phyloP scores from a whole-genome alignment of 2,113 vertebrate species.

The Pseudolaguvia tuberculata region DNA sequence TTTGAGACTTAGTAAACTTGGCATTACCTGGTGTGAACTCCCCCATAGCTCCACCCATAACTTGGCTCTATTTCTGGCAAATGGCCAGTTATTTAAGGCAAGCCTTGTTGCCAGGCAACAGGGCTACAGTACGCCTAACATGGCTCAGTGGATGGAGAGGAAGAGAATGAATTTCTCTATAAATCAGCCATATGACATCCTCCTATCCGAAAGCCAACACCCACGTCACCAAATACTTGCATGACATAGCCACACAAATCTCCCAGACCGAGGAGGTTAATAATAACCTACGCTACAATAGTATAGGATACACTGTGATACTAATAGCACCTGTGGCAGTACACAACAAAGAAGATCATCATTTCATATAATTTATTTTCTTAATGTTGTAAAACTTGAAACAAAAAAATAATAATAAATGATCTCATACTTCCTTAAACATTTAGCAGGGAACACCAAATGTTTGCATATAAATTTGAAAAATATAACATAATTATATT shows the following conservation, averaged over 20 bases:
- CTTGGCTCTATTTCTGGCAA: conserved; percentile 62
- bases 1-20: conserved; percentile 49
- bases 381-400: not conserved
- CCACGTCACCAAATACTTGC: conserved; percentile 60
- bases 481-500: not conserved
- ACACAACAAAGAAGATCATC: not conserved
- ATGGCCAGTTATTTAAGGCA: conserved; percentile 70
- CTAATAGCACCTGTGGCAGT: not conserved
- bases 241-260: conserved; percentile 48
- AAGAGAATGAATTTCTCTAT: conserved; percentile 59
- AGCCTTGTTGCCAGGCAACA: conserved; percentile 75
- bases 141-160: conserved; percentile 59
- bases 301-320: not conserved
- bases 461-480: not conserved
- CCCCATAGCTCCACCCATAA: conserved; percentile 57
- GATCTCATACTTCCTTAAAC: conserved; percentile 6
- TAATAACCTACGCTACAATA: conserved; percentile 20
- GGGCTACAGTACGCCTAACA: conserved; percentile 58
- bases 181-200: conserved; percentile 52
- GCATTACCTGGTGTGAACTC: conserved; percentile 66
- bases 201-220: conserved; percentile 58
- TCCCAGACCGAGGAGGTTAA: conserved; percentile 13
- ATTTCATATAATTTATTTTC: not conserved
- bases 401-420: not conserved
- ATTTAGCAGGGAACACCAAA: not conserved